These are phyloP conservation scores for Rhincodon typus DNA, from an alignment of 2,797 vertebrate genomes.

Conservation along the genomic window DNA sequence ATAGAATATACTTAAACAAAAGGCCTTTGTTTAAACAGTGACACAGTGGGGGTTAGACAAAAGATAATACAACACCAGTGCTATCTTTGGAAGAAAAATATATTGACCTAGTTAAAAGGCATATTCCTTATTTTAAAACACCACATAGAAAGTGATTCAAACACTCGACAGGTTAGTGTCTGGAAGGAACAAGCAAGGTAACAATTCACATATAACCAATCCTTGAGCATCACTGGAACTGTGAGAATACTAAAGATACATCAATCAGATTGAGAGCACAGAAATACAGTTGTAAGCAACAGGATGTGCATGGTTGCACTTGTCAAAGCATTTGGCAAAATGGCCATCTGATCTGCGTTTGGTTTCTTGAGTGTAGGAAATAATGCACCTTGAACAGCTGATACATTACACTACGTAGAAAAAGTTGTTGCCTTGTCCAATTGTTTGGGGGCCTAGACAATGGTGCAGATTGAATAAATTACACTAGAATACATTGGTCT, in stretches of 20 bases:
- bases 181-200: not conserved
- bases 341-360: not conserved
- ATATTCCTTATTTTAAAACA: not conserved
- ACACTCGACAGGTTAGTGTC: not conserved
- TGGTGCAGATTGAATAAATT: not conserved
- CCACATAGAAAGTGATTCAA: not conserved
- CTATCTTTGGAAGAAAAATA: not conserved
- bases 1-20: not conserved
- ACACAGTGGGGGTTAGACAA: not conserved
- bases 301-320: not conserved
- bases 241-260: too few relatives aligned
- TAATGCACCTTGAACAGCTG: not conserved
- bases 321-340: not conserved
- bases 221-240: not conserved
- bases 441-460: not conserved
- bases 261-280: not conserved
- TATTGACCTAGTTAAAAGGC: not conserved
- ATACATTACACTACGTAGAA: not conserved
- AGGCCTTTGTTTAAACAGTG: not conserved
- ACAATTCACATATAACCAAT: not conserved
- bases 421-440: not conserved
- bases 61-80: too few relatives aligned
- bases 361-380: not conserved
- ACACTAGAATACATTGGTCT: not conserved
- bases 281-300: not conserved